Evolutionary conservation across 2,797 vertebrate species (phyloP).

Genomic region (Onychomys arenicola): DNA sequence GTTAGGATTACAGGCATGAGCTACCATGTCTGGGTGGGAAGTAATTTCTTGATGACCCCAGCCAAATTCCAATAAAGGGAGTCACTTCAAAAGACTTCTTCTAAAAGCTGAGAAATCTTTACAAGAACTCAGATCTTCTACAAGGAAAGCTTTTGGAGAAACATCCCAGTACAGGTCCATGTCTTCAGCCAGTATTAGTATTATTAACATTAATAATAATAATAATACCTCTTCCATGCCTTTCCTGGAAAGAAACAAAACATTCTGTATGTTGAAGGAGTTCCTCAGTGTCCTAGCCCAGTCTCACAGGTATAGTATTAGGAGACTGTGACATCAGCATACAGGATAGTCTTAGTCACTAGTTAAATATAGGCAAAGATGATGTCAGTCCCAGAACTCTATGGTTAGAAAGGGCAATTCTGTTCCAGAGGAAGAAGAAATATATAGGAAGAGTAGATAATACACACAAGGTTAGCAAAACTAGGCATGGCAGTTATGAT

Average conservation of each 20-base stretch:
- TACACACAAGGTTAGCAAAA: not conserved
- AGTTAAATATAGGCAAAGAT: not conserved
- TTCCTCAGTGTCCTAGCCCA: not conserved
- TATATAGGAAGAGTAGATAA: not conserved
- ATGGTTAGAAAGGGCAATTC: not conserved
- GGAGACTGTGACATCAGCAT: not conserved
- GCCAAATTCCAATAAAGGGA: not conserved
- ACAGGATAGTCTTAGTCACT: not conserved
- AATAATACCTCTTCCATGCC: not conserved
- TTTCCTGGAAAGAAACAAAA: constrained; percentile 36
- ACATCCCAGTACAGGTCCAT: not conserved
- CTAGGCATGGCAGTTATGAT: not conserved
- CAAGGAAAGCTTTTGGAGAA: not conserved
- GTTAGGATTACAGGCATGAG: not conserved
- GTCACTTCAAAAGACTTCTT: not conserved
- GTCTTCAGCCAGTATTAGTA: not conserved
- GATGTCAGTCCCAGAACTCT: not conserved
- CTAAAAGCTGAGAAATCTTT: not conserved
- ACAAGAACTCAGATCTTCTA: not conserved
- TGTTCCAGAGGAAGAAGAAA: not conserved
- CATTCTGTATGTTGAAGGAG: not conserved
- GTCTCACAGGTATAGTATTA: not conserved
- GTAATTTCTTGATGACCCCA: not conserved
- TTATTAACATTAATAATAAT: not conserved
- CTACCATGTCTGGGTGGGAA: not conserved